A percentile compares a stretch with the other conserved stretches of the same genome.
These are phyloP conservation scores for Pinctada fucata DNA, from an alignment of 2,888 invertebrate genomes.

Conservation along the genomic window DNA sequence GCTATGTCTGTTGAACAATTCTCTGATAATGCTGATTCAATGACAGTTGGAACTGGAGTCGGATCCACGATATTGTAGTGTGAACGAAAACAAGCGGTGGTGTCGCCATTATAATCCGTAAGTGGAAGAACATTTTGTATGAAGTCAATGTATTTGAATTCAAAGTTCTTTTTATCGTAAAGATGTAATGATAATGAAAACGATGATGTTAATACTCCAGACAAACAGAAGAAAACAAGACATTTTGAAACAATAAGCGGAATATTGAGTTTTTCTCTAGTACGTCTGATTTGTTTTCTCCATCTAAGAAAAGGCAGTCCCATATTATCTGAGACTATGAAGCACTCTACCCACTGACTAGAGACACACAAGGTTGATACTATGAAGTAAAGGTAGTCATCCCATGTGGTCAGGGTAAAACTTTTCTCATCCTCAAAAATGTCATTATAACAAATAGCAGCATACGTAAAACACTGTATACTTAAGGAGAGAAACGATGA, in stretches of 20 bases:
- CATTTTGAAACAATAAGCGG: constrained; percentile 43
- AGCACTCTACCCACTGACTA: constrained; percentile 98
- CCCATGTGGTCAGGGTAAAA: neutral
- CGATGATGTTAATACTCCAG: constrained; percentile 17
- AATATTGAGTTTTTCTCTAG: constrained; percentile 45
- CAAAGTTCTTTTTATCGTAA: neutral
- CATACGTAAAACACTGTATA: constrained; percentile 40
- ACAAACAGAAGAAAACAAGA: constrained; percentile 27
- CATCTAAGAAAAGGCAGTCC: constrained; percentile 21
- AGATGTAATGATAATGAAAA: constrained; percentile 7
- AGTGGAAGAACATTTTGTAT: no score
- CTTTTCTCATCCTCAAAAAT: neutral
- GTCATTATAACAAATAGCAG: neutral
- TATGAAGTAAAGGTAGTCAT: constrained; percentile 77
- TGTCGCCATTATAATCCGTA: no score
- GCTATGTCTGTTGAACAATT: no score
- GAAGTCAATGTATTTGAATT: neutral
- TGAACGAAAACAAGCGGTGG: no score
- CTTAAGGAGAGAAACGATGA: constrained; percentile 35
- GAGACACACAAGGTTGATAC: constrained; percentile 90
- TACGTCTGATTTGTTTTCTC: constrained; percentile 35
- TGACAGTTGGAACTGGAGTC: no score
- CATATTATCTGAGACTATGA: constrained; percentile 22
- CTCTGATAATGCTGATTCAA: no score
- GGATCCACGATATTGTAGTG: no score